Base-by-base conservation (phyloP, 37 sponge, comb jelly and placozoan species). In the Beroe ovata region DNA sequence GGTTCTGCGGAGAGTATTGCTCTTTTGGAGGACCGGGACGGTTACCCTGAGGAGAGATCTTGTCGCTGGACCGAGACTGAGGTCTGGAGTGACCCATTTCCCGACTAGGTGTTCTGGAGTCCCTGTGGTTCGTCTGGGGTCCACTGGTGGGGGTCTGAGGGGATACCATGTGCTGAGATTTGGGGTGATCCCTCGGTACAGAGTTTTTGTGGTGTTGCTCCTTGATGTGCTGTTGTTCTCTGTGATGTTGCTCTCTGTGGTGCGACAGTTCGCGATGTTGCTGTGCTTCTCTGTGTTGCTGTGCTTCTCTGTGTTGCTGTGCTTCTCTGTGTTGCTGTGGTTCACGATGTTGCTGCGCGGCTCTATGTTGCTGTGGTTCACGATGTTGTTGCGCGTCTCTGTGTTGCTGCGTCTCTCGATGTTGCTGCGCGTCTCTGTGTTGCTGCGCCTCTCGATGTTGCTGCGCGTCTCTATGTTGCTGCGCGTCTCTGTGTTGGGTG, bases 101-200 rank as follows among this genome's bases (percentile, higher is more conserved):
- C 4, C 19, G 18, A 38, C 32, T 29, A 25, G 19, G 18, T 34
- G 18, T 36, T 20, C 4, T 42, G 0, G 84, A 77, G 8, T 77
- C 84, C 54, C 84, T 30, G 54, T 77, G 84, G 21, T 77, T 42
- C 28, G 84, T 42, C 54, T 42, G 11, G 54, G 1, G 41, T 42
- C 16, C 26, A 3, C 11, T 26, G 35, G 33, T 26, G 69, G 29
- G 29, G 69, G 69, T 25, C 33, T 26, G 69, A 26, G 36, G 69
- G 69, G 25, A 30, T 34, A 33, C 69, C 34, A 19, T 29, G 69
- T 30, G 29, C 18, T 66, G 33, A 18, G 16, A 29, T 3, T 37
- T 34, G 36, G 69, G 69, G 16, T 66, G 69, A 0, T 66, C 69
- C 25, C 69, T 47, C 54, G 54, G 54, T 11, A 47, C 54, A 16